Conservation (phyloP, 2,888 invertebrate genomes). For the Philonicus albiceps region DNA sequence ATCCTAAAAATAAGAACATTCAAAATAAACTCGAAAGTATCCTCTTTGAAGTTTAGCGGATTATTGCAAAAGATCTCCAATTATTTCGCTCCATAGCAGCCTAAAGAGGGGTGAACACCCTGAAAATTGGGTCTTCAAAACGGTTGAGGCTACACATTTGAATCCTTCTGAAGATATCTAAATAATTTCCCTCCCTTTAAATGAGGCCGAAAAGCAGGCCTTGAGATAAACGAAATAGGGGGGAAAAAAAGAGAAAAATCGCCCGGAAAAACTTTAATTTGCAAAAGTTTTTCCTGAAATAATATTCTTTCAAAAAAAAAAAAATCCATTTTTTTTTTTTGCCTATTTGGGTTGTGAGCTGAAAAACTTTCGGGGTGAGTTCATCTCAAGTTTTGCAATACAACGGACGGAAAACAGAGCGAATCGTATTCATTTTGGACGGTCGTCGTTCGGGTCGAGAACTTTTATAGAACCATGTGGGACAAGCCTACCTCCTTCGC, state of each 20-base stretch:
- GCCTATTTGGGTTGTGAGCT: slow-evolving; percentile 25
- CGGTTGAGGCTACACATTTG: neutral
- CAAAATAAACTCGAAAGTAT: neutral
- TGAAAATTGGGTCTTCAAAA: neutral
- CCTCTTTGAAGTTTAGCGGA: neutral
- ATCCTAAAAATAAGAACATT: neutral
- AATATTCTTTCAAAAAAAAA: neutral
- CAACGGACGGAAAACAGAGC: neutral
- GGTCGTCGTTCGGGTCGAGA: neutral
- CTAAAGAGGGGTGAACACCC: neutral
- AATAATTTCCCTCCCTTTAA: neutral
- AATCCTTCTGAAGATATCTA: neutral
- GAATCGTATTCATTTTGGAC: slow-evolving; percentile 25
- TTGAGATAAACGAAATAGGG: neutral
- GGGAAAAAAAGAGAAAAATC: neutral
- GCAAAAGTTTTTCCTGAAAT: neutral
- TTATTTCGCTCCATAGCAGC: neutral
- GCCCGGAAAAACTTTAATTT: neutral
- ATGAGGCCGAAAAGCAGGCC: neutral
- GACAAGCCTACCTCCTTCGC: neutral
- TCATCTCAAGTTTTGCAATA: slow-evolving; percentile 28
- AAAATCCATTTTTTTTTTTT: neutral
- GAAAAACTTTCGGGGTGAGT: slow-evolving; percentile 3
- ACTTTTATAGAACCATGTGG: neutral
- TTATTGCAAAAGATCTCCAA: neutral